Percentiles rank a stretch among this genome's conserved stretches.
Conservation (phyloP, 2,888 invertebrate genomes). For the Drosophila antonietae region DNA sequence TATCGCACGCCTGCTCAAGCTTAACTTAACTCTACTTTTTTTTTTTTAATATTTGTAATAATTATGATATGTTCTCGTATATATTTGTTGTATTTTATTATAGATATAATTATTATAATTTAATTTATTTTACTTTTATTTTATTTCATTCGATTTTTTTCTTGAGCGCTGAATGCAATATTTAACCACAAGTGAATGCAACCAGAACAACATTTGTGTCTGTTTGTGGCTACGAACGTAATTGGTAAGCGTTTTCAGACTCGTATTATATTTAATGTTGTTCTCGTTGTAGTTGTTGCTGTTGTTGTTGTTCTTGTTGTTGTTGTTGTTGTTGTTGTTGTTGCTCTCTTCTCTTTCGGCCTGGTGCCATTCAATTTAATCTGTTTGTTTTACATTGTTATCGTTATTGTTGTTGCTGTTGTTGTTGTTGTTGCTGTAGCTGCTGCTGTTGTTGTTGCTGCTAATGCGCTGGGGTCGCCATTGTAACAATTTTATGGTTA, state of each 20-base stretch:
- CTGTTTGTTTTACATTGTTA: conserved; percentile 32
- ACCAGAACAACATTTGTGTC: conserved; percentile 8
- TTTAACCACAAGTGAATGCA: conserved; percentile 16
- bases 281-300: conserved; percentile 20
- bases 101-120: too few relatives aligned
- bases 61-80: too few relatives aligned
- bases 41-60: background rate
- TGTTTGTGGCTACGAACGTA: conserved; percentile 24
- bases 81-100: too few relatives aligned
- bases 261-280: conserved; percentile 27
- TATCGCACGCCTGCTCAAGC: background rate
- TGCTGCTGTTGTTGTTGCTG: conserved; percentile 13
- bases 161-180: background rate
- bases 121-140: background rate
- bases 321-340: conserved; percentile 23
- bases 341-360: conserved; percentile 25
- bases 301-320: conserved; percentile 23
- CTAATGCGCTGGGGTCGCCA: conserved; percentile 54
- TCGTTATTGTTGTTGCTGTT: conserved; percentile 30
- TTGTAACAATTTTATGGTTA: conserved; percentile 71
- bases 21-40: background rate
- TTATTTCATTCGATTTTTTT: background rate
- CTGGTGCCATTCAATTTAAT: conserved; percentile 40
- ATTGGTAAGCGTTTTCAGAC: conserved; percentile 30
- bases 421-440: conserved; percentile 17